phyloP scores from a whole-genome alignment of 2,113 vertebrate genomes.

The Aspiorhynchus laticeps region DNA sequence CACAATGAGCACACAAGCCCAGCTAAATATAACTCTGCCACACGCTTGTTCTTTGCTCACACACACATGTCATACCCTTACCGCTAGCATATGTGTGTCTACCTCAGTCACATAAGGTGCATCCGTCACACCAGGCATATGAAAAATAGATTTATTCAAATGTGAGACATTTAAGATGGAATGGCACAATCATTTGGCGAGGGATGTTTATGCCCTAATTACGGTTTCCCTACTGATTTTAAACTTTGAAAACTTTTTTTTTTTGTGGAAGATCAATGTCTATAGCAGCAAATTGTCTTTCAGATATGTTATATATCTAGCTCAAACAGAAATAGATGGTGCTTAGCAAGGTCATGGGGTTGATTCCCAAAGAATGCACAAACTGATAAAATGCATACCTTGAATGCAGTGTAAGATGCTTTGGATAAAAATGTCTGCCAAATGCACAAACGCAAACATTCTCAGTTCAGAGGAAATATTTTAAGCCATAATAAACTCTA shows the following conservation, averaged over 20 bases:
- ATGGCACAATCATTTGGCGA: neutral
- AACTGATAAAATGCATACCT: neutral
- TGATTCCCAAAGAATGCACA: neutral
- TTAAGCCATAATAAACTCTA: neutral
- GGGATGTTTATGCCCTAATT: neutral
- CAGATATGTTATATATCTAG: neutral
- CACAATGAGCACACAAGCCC: slow-evolving; percentile 34
- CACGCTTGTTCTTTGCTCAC: slow-evolving; percentile 12
- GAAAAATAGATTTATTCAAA: neutral
- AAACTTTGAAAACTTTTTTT: neutral
- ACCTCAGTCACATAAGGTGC: slow-evolving; percentile 15
- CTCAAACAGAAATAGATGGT: neutral
- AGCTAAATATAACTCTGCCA: slow-evolving; percentile 47
- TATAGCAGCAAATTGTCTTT: neutral
- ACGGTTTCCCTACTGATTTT: neutral
- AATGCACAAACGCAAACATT: neutral
- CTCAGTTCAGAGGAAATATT: neutral
- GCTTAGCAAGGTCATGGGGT: neutral
- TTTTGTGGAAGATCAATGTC: neutral
- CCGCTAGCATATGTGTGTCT: slow-evolving; percentile 28
- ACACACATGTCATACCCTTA: slow-evolving; percentile 10
- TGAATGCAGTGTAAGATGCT: too few species aligned
- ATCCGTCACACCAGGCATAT: neutral
- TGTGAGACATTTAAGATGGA: neutral
- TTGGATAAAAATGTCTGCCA: too few species aligned